Base-by-base conservation (phyloP, 1,140 invertebrate genomes). In the Cherax destructor region DNA sequence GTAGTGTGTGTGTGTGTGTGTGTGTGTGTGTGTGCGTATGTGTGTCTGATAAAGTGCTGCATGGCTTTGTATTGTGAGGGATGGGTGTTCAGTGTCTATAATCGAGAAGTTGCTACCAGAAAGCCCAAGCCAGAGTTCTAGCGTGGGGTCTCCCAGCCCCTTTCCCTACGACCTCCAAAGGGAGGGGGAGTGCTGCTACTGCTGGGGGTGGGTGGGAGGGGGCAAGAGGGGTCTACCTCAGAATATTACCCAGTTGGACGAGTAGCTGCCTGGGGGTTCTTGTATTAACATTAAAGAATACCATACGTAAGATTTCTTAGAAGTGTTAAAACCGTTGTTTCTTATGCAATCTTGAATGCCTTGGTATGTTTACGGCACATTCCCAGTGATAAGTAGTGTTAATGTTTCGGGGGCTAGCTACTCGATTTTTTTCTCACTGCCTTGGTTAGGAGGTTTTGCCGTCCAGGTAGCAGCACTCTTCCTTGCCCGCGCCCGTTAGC, bases 381-480 rank as follows among this genome's bases (percentile, higher is more conserved):
- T 65, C 61, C 61, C 61, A 65, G 61, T 65, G 61, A 21, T 65
- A 65, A 6, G 16, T 65, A 65, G 61, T 18, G 61, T 65, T 65
- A 65, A 5, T 65, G 61, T 21, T 16, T 21, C 61, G 21, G 61
- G 61, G 61, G 61, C 21, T 65, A 18, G 61, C 61, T 65, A 65
- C 61, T 65, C 61, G 61, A 65, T 65, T 65, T 21, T 65, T 13
- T 11, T 81, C 79, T 81, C 21, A 30, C 4, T 47, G 21, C 50
- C 49, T 81, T 81, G 50, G 30, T 81, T 74, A 30, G 30, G 24
- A 74, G 69, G 69, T 74, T 81, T 81, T 81, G 56, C 79, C 79
- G 79, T 81, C 79, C 79, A 81, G 21, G 24, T 24, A 81, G 79
- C 50, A 81, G 79, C 79, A 81, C 50, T 81, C 79, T 21, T 56